Conservation (phyloP, 2,888 invertebrate species). For the Halictus ligatus region DNA sequence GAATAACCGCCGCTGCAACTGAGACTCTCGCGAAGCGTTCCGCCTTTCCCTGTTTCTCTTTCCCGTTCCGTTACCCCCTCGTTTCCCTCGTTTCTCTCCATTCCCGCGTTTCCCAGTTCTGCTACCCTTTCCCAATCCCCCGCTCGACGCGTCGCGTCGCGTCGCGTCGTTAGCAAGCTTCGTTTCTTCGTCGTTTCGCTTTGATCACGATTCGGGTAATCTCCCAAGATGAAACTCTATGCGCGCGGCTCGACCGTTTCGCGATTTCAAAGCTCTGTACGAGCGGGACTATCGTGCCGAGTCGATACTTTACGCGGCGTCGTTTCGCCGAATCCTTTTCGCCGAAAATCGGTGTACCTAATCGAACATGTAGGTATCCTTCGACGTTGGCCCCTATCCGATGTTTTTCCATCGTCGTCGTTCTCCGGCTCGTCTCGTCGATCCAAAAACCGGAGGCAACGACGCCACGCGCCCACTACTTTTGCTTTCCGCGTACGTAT, state of each 20-base stretch:
- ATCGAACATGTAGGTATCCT: not conserved
- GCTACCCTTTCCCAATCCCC: slow-evolving; percentile 33
- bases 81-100: slow-evolving; percentile 22
- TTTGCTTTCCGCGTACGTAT: no score
- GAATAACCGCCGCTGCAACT: slow-evolving; percentile 62
- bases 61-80: slow-evolving; percentile 17
- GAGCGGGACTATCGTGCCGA: not conserved
- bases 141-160: not conserved
- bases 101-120: slow-evolving; percentile 19
- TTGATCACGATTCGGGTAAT: slow-evolving; percentile 65
- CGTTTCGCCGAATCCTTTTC: not conserved
- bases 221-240: slow-evolving; percentile 62
- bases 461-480: no score
- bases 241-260: slow-evolving; percentile 36
- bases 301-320: not conserved
- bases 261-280: slow-evolving; percentile 32
- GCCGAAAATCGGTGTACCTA: not conserved
- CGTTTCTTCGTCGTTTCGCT: slow-evolving; percentile 60
- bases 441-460: no score
- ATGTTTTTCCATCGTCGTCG: no score
- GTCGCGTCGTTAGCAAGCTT: slow-evolving; percentile 41
- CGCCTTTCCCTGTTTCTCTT: slow-evolving; percentile 26
- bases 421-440: no score
- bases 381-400: not conserved
- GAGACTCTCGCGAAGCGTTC: slow-evolving; percentile 47